A percentile compares a stretch with the other conserved stretches of the same genome.
phyloP scores from a whole-genome alignment of 2,113 vertebrate genomes.

The Labeo rohita region DNA sequence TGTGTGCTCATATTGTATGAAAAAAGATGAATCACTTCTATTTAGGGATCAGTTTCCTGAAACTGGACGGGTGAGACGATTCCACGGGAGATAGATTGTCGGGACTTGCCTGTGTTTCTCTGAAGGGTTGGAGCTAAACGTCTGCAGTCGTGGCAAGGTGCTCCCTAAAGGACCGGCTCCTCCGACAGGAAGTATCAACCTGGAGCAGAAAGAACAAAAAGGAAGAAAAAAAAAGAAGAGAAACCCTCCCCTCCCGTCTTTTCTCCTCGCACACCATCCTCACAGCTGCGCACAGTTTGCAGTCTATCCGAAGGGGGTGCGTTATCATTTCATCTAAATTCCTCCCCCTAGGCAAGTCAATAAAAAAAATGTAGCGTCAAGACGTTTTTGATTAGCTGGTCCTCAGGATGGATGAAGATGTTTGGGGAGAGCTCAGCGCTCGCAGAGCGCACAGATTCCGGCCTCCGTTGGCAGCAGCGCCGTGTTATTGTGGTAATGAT shows the following conservation, averaged over 20 bases:
- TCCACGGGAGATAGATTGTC: conserved; percentile 78
- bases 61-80: conserved; percentile 77
- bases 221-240: neutral
- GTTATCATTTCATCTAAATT: conserved; percentile 47
- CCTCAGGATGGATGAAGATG: conserved; percentile 40
- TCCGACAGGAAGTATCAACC: conserved; percentile 37
- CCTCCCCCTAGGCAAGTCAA: conserved; percentile 46
- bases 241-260: neutral
- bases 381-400: conserved; percentile 53
- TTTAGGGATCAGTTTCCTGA: conserved; percentile 84
- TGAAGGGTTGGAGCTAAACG: conserved; percentile 72
- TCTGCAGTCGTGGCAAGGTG: conserved; percentile 67
- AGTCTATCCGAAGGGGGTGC: conserved; percentile 42
- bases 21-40: conserved; percentile 83
- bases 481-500: conserved; percentile 57
- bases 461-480: neutral
- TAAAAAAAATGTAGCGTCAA: conserved; percentile 40
- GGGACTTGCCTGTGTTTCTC: conserved; percentile 81
- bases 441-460: neutral
- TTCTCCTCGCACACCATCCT: neutral
- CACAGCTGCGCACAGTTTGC: conserved; percentile 22
- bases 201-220: conserved; percentile 28
- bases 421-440: conserved; percentile 19
- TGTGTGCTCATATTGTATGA: conserved; percentile 76
- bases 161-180: conserved; percentile 42